Evolutionary conservation across 2,888 invertebrate genomes (phyloP), one percentile per base, ranked within the genome.

Genomic region (Epirrhoe alternata): DNA sequence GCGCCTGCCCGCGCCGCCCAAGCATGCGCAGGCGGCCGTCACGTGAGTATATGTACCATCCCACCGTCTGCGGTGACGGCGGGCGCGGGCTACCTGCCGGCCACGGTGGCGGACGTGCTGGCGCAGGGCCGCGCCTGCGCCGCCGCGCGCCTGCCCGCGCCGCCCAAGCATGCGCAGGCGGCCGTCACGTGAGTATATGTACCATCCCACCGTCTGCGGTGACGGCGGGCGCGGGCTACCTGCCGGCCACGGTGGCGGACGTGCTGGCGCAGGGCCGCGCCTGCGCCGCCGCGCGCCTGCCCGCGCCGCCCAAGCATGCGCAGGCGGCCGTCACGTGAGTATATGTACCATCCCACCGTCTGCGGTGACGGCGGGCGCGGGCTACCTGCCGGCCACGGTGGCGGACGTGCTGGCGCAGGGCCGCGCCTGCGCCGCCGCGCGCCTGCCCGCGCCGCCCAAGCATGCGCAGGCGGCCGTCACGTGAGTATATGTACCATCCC

Each of bases 341-440:
- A 83, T 92, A 8, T 10, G n/a, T n/a, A n/a, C n/a, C 1, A 10
- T 38, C 35, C 35, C 2, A 7, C 35, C 96, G 79, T 96, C 96
- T 87, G 97, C 98, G 24, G 96, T 97, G 73, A 95, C 96, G 74
- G 96, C 95, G 12, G 96, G 97, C 61, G 97, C 96, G 74, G 97
- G 95, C 83, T 98, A 97, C 89, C 94, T 98, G 84, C 99, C 99
- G 47, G 95, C 97, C 74, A 97, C 97, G 91, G 98, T 99, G 74
- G 97, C 98, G 17, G 99, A 98, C 89, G 98, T 99, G 84, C 97
- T 99, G 88, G 97, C 97, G 87, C 99, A 99, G 94, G 99, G 98
- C 68, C 95, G 99, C 78, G 98, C 99, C 75, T 98, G 98, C 92
- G 98, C 99, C 61, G 97, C 97, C 67, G 98, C 98, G 70, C 97